Evolutionary conservation across 2,797 vertebrate genomes (phyloP), one percentile per base, ranked within the genome.

Genomic region (Arctocebus calabarensis): DNA sequence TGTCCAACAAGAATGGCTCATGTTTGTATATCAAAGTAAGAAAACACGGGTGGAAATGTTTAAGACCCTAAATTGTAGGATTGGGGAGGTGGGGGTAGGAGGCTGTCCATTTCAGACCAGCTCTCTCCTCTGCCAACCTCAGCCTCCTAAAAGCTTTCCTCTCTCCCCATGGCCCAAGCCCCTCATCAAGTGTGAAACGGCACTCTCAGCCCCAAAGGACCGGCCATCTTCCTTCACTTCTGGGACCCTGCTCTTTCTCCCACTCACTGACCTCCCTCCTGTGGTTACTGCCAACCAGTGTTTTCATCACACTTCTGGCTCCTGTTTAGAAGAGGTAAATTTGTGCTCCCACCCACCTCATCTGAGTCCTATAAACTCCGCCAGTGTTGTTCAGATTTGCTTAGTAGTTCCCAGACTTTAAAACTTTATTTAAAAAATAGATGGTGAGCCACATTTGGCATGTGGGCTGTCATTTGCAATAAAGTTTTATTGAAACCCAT

Each of bases 1-100:
- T 91, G 37, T 93, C 64, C 84, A 66, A 43, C 14, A 34, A 61
- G 55, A 82, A 87, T 64, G n/a, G 66, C 48, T 91, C 4, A 0
- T 89, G 48, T 70, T 93, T 81, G 89, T 13, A 78, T 66, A 71
- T 71, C 23, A 34, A 93, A 78, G 95, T 74, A 45, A 83, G 75
- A 75, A 96, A 52, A 68, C n/a, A 48, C 0, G 17, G n/a, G 16
- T 59, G 75, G 74, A 55, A 68, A 87, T n/a, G 61, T 94, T 94
- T 93, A 81, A 70, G 40, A 64, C 55, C 48, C n/a, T 66, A 82
- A 87, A 81, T 48, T 70, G 66, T 16, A 22, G 68, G 40, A 68
- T 91, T 84, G 7, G 71, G 29, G 71, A 45, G 37, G 25, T 23
- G 3, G 27, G 20, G 73, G 6, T 10, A 34, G 43, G 61, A 64